Percentiles rank a stretch among this genome's conserved stretches.
Evolutionary conservation across 2,888 invertebrate genomes (phyloP).

Genomic region (Chouioia cunea): DNA sequence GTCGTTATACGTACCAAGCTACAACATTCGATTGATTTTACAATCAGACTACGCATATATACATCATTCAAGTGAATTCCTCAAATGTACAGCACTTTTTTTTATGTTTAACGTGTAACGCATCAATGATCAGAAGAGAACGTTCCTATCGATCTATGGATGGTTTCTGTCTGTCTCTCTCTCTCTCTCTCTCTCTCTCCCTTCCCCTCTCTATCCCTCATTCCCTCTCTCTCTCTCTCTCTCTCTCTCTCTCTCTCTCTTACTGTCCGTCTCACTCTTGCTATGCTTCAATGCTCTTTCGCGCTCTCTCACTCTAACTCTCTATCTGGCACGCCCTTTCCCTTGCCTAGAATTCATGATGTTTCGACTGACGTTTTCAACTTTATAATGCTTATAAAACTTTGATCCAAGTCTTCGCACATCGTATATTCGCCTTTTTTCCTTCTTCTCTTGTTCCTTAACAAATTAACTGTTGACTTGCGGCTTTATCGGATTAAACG

Average conservation of each 20-base stretch:
- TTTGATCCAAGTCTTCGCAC: too few relatives aligned
- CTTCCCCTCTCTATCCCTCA: constrained; percentile 1
- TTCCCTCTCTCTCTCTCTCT: not conserved
- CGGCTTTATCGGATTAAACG: too few relatives aligned
- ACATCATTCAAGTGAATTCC: not conserved
- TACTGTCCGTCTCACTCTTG: not conserved
- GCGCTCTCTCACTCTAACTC: constrained; percentile 24
- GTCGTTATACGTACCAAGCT: too few relatives aligned
- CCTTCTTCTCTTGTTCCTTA: too few relatives aligned
- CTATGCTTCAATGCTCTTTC: not conserved
- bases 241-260: constrained; percentile 5
- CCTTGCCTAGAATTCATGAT: constrained; percentile 46
- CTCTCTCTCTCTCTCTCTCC: constrained; percentile 8
- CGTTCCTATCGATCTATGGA: constrained; percentile 46
- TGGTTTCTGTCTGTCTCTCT: constrained; percentile 25
- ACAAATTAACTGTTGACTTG: too few relatives aligned
- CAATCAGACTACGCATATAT: not conserved
- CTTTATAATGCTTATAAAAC: not conserved
- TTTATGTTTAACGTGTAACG: not conserved
- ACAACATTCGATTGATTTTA: too few relatives aligned
- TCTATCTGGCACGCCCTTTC: constrained; percentile 44
- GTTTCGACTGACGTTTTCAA: constrained; percentile 29
- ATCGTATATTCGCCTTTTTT: too few relatives aligned
- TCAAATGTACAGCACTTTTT: not conserved
- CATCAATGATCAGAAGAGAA: constrained; percentile 32